Evolutionary conservation across 2,797 vertebrate species (phyloP).

Genomic region (Tauraco hartlaubi): DNA sequence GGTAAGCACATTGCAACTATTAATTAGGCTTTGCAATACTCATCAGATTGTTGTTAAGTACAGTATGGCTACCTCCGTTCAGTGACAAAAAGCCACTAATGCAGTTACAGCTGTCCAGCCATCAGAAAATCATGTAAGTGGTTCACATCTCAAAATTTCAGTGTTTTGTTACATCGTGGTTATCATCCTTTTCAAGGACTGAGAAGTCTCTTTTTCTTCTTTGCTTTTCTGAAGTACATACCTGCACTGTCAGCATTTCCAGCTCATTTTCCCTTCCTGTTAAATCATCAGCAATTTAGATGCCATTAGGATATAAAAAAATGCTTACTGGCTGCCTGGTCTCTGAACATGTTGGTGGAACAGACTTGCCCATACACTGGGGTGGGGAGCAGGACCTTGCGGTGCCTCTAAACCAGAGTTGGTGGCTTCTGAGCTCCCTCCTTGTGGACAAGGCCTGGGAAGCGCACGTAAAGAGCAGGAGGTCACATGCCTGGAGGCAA

Average conservation of each 20-base stretch:
- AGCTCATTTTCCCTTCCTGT: background rate
- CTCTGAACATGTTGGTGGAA: background rate
- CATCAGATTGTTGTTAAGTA: background rate
- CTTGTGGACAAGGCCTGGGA: fast-evolving
- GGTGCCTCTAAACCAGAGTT: background rate
- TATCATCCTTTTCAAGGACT: background rate
- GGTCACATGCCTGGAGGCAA: background rate
- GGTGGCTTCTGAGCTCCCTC: background rate
- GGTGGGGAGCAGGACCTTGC: background rate
- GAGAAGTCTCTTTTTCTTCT: background rate
- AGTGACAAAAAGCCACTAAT: background rate
- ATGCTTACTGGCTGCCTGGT: background rate
- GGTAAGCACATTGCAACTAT: background rate
- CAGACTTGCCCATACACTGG: fast-evolving
- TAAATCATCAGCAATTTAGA: constrained; percentile 14
- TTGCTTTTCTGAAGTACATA: background rate
- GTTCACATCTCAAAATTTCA: background rate
- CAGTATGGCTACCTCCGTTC: background rate
- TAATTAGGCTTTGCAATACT: background rate
- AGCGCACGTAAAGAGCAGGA: background rate
- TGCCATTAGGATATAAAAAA: constrained; percentile 1
- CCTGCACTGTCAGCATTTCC: background rate
- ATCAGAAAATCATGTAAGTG: background rate
- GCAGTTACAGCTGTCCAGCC: background rate
- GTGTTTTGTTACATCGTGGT: background rate